phyloP scores from a whole-genome alignment of 2,797 vertebrate genomes.

The Malurus leucopterus region DNA sequence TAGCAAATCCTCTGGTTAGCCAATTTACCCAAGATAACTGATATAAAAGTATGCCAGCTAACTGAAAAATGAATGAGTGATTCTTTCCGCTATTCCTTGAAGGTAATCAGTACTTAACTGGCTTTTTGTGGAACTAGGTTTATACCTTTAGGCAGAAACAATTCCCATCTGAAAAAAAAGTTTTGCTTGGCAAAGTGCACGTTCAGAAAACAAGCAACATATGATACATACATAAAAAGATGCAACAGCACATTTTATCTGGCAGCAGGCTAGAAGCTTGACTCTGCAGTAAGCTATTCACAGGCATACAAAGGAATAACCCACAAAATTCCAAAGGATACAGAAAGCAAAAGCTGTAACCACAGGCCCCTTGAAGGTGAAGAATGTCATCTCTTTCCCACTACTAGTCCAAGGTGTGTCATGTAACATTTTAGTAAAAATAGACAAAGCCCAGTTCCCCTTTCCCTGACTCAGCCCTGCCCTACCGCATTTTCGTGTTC shows the following conservation, averaged over 20 bases:
- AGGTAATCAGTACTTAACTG: background rate
- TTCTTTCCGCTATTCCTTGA: background rate
- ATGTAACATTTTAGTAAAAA: fast-evolving
- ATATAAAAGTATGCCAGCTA: background rate
- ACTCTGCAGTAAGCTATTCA: background rate
- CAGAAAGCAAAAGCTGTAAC: background rate
- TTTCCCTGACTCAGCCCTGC: background rate
- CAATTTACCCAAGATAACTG: background rate
- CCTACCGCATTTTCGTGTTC: conserved; percentile 83
- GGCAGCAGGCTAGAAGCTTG: background rate
- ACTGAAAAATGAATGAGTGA: background rate
- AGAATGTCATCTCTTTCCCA: background rate
- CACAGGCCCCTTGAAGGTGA: background rate
- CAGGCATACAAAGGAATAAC: background rate
- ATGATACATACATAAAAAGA: background rate
- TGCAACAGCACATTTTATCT: background rate
- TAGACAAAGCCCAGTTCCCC: background rate
- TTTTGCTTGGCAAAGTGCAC: background rate
- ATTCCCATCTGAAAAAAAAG: background rate
- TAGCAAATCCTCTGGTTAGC: background rate
- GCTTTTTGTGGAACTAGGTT: background rate
- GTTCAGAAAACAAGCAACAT: background rate
- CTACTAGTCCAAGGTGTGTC: background rate
- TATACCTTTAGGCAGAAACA: background rate
- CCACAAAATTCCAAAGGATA: background rate